These are phyloP conservation scores for Actenoides lindsayi DNA, from an alignment of 2,113 vertebrate species.

Conservation along the genomic window DNA sequence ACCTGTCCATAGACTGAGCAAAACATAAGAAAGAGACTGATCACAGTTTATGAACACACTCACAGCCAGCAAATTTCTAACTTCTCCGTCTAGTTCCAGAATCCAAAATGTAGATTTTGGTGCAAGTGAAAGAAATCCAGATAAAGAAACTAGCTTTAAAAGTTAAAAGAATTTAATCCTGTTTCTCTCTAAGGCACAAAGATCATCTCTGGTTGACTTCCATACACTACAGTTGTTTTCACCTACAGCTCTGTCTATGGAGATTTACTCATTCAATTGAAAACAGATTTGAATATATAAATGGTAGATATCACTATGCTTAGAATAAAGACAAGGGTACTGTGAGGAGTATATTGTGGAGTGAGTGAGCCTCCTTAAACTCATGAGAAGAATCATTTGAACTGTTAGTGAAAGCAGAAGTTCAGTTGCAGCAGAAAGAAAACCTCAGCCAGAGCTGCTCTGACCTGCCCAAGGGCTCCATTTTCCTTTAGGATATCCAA, in stretches of 20 bases:
- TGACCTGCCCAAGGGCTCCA: background rate
- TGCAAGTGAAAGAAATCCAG: background rate
- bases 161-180: background rate
- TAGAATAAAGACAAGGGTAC: background rate
- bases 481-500: background rate
- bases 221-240: background rate
- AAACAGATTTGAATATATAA: background rate
- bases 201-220: background rate
- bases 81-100: background rate
- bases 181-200: background rate
- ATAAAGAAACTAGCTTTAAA: background rate
- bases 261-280: background rate
- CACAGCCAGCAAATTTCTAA: background rate
- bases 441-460: background rate
- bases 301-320: background rate
- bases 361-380: background rate
- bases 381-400: background rate
- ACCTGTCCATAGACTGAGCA: background rate
- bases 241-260: background rate
- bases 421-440: background rate
- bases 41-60: background rate
- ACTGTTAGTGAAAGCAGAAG: background rate
- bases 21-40: background rate
- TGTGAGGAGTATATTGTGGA: background rate
- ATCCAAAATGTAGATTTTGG: background rate